Conservation (phyloP, 2,888 invertebrate species). For the Pammene aurita region DNA sequence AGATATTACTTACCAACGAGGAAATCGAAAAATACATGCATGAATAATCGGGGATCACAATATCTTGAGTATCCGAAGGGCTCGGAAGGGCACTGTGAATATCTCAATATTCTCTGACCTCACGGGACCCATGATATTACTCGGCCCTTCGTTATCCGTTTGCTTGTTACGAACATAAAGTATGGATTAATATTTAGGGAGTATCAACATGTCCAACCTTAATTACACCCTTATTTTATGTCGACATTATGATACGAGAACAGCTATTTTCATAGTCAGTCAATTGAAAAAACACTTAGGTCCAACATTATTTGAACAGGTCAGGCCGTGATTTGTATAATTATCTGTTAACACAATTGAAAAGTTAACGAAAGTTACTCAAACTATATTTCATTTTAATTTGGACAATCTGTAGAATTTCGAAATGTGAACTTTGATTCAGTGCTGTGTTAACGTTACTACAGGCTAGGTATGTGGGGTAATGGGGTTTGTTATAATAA, state of each 20-base stretch:
- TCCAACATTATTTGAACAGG: background rate
- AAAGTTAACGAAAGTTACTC: background rate
- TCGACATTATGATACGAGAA: constrained; percentile 1
- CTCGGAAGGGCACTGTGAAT: background rate
- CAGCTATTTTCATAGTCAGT: constrained; percentile 6
- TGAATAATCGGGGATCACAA: background rate
- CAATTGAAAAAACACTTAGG: background rate
- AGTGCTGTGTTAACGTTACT: background rate
- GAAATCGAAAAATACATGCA: too few species aligned
- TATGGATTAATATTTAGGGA: constrained; percentile 20
- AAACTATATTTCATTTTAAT: background rate
- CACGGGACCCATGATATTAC: constrained; percentile 37
- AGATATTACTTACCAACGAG: too few species aligned
- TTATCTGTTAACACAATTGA: background rate
- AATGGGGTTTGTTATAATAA: too few species aligned
- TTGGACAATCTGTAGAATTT: background rate
- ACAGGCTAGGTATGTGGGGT: background rate
- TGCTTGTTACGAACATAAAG: constrained; percentile 25
- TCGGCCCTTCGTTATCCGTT: constrained; percentile 10
- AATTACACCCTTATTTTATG: constrained; percentile 11
- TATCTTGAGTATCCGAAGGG: background rate
- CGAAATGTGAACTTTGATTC: background rate
- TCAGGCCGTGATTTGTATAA: background rate
- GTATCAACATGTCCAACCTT: constrained; percentile 12
- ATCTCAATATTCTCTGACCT: constrained; percentile 32